Evolutionary conservation across 2,113 vertebrate species (phyloP).

Genomic region (Spea bombifrons): DNA sequence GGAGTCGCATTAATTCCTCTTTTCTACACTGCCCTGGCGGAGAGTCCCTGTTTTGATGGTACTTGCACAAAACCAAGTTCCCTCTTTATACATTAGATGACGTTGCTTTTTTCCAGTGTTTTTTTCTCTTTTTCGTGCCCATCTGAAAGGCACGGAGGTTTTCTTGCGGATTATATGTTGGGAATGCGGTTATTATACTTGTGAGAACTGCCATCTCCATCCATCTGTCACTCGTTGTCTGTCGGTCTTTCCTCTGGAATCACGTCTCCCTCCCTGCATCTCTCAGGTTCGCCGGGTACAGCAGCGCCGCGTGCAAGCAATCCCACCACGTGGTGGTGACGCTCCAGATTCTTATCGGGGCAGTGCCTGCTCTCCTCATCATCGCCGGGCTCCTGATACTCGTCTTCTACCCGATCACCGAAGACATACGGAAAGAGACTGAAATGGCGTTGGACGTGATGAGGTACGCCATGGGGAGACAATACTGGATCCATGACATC

Average conservation of each 20-base stretch:
- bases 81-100: too few relatives aligned
- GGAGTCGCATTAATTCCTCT: too few relatives aligned
- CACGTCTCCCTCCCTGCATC: background rate
- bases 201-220: too few relatives aligned
- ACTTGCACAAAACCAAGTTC: too few relatives aligned
- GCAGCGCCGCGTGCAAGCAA: constrained; percentile 81
- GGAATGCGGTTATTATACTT: too few relatives aligned
- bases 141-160: too few relatives aligned
- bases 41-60: too few relatives aligned
- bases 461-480: constrained; percentile 63
- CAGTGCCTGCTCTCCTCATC: constrained; percentile 83
- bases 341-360: constrained; percentile 87
- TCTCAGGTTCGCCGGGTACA: constrained; percentile 84
- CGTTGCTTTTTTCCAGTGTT: too few relatives aligned
- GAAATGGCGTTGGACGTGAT: constrained; percentile 72
- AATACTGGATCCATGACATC: too few relatives aligned
- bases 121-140: too few relatives aligned
- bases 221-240: background rate
- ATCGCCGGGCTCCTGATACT: constrained; percentile 81
- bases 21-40: too few relatives aligned
- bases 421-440: constrained; percentile 73
- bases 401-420: constrained; percentile 78
- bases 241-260: background rate
- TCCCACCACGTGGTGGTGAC: constrained; percentile 76
- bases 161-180: too few relatives aligned